A percentile compares a stretch with the other conserved stretches of the same genome.
Conservation (phyloP, 2,797 vertebrate species). For the Macrochelys suwanniensis region DNA sequence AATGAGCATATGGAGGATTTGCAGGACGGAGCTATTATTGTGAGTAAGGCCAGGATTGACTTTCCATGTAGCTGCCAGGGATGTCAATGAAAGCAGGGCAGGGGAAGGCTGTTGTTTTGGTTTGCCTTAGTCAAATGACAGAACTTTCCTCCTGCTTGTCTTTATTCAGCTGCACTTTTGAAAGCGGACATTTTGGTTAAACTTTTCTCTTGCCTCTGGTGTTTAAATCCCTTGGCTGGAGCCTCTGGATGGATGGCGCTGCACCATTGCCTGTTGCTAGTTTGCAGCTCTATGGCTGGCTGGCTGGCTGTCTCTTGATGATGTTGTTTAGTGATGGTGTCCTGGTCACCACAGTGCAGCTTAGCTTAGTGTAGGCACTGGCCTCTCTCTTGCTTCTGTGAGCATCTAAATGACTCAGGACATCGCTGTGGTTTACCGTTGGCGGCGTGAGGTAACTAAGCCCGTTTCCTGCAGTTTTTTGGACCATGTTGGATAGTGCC, state of each 20-base stretch:
- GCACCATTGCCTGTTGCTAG: not conserved
- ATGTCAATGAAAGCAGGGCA: not conserved
- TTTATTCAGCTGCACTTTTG: not conserved
- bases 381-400: conserved; percentile 21
- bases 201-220: not conserved
- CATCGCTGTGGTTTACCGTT: not conserved
- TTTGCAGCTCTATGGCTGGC: not conserved
- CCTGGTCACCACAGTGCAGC: not conserved
- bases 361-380: not conserved
- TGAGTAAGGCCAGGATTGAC: not conserved
- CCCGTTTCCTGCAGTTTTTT: conserved; percentile 10
- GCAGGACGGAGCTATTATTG: not conserved
- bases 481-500: not conserved
- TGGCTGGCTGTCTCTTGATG: not conserved
- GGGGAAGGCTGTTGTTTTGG: not conserved
- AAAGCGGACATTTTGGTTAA: fast-evolving
- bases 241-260: fast-evolving
- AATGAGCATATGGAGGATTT: not conserved
- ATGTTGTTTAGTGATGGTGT: not conserved
- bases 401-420: conserved; percentile 55
- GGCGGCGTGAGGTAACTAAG: conserved; percentile 4
- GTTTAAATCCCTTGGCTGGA: fast-evolving
- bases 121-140: not conserved
- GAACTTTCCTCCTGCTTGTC: not conserved
- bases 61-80: not conserved